A percentile compares a stretch with the other conserved stretches of the same genome.
These are phyloP conservation scores for Tokudaia muenninki DNA, from an alignment of 2,797 vertebrate species.

Conservation along the genomic window DNA sequence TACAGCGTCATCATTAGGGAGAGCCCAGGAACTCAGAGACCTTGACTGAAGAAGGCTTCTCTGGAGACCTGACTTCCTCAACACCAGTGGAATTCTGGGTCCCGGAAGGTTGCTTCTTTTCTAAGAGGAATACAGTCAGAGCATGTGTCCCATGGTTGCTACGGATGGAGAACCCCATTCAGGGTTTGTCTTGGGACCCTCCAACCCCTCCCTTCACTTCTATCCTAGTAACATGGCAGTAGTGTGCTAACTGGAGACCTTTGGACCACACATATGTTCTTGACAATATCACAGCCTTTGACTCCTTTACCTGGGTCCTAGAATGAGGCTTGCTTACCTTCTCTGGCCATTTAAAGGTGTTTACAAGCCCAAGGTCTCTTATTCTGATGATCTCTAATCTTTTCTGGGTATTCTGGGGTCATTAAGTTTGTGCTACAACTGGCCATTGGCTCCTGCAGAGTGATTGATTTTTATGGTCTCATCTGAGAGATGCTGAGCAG, in stretches of 20 bases:
- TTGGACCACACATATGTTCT: neutral
- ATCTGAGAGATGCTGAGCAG: neutral
- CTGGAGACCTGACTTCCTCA: neutral
- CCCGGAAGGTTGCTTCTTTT: neutral
- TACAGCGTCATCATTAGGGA: neutral
- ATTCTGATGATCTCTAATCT: neutral
- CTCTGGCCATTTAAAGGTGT: neutral
- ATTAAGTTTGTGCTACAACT: neutral
- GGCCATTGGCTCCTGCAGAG: neutral
- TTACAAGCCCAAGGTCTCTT: neutral
- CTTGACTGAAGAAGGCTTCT: neutral
- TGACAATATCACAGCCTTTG: fast-evolving
- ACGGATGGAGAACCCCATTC: neutral
- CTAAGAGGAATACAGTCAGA: neutral
- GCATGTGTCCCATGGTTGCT: fast-evolving
- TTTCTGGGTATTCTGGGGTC: neutral
- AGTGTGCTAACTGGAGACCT: neutral
- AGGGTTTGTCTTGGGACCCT: neutral
- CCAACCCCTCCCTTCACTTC: neutral
- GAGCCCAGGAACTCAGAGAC: neutral
- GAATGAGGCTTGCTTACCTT: neutral
- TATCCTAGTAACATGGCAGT: too few relatives aligned
- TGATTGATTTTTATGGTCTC: neutral
- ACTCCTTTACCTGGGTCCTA: neutral
- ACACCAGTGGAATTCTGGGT: neutral